Percentiles rank a stretch among this genome's conserved stretches.
Evolutionary conservation across 2,888 invertebrate species (phyloP).

Genomic region (Euplagia quadripunctaria): DNA sequence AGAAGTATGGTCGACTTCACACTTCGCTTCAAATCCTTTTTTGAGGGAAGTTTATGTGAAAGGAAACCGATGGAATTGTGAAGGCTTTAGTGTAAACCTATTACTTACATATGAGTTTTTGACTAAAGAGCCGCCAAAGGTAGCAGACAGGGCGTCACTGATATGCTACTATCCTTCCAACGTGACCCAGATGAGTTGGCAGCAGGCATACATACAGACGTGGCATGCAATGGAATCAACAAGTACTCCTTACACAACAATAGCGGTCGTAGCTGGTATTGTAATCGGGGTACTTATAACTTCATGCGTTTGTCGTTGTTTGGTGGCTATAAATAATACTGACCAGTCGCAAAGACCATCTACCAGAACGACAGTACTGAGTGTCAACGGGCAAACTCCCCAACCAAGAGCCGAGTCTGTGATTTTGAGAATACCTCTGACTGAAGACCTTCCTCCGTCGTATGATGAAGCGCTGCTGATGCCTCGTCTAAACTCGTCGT

Average conservation of each 20-base stretch:
- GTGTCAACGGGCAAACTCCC: conserved; percentile 63
- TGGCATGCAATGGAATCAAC: conserved; percentile 85
- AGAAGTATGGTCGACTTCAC: conserved; percentile 87
- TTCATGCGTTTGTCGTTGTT: conserved; percentile 85
- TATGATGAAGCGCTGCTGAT: conserved; percentile 93
- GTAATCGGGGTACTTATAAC: conserved; percentile 86
- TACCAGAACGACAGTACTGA: conserved; percentile 78
- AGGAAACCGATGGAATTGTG: conserved; percentile 93
- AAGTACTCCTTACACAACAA: conserved; percentile 84
- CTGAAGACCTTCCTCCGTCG: conserved; percentile 88
- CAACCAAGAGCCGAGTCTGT: conserved; percentile 70
- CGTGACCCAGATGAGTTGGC: conserved; percentile 90
- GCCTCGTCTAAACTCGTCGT: conserved; percentile 90
- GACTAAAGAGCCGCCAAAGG: conserved; percentile 85
- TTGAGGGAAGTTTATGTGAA: conserved; percentile 88
- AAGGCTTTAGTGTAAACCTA: conserved; percentile 88
- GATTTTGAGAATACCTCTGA: conserved; percentile 72
- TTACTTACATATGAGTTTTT: conserved; percentile 88
- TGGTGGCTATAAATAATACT: conserved; percentile 78
- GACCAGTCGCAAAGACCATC: conserved; percentile 68
- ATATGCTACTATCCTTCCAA: conserved; percentile 90
- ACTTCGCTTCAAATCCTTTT: conserved; percentile 88
- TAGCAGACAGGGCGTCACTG: conserved; percentile 76
- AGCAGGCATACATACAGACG: conserved; percentile 88
- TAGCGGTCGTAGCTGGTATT: conserved; percentile 84